phyloP scores from a whole-genome alignment of 2,888 invertebrate genomes.

The Geotrupes spiniger region DNA sequence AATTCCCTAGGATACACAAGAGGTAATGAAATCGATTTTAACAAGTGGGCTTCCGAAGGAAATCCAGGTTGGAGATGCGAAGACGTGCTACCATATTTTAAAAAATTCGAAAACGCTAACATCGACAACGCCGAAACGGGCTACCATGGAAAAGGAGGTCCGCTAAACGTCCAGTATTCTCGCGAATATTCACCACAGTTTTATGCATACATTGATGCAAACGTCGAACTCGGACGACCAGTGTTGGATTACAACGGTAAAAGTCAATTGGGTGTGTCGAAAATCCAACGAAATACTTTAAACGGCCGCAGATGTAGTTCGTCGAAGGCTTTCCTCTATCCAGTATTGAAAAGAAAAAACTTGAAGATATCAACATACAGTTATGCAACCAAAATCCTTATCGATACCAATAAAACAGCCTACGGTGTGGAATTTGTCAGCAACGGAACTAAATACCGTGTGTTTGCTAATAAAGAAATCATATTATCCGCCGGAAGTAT shows the following conservation, averaged over 20 bases:
- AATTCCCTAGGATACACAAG: slow-evolving; percentile 80
- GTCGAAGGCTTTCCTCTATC: slow-evolving; percentile 71
- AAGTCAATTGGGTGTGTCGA: slow-evolving; percentile 61
- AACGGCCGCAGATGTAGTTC: slow-evolving; percentile 72
- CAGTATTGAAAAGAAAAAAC: slow-evolving; percentile 61
- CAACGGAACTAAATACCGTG: slow-evolving; percentile 52
- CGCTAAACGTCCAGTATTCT: slow-evolving; percentile 63
- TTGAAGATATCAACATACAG: slow-evolving; percentile 68
- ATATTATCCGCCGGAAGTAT: slow-evolving; percentile 75
- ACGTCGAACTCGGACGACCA: slow-evolving; percentile 64
- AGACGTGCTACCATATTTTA: slow-evolving; percentile 69
- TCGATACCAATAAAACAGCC: slow-evolving; percentile 57
- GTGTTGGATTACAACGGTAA: slow-evolving; percentile 69
- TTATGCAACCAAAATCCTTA: slow-evolving; percentile 64
- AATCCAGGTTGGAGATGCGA: slow-evolving; percentile 74
- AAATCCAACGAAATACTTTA: slow-evolving; percentile 64
- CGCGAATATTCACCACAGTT: slow-evolving; percentile 60
- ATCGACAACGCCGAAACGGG: slow-evolving; percentile 58
- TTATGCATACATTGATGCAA: slow-evolving; percentile 62
- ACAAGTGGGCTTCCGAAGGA: slow-evolving; percentile 71
- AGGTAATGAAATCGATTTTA: slow-evolving; percentile 73
- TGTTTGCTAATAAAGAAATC: slow-evolving; percentile 66
- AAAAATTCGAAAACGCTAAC: slow-evolving; percentile 68
- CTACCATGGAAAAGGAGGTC: slow-evolving; percentile 64
- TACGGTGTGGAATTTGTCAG: slow-evolving; percentile 67